phyloP scores from a whole-genome alignment of 2,113 vertebrate species.

The Aphyosemion australe region DNA sequence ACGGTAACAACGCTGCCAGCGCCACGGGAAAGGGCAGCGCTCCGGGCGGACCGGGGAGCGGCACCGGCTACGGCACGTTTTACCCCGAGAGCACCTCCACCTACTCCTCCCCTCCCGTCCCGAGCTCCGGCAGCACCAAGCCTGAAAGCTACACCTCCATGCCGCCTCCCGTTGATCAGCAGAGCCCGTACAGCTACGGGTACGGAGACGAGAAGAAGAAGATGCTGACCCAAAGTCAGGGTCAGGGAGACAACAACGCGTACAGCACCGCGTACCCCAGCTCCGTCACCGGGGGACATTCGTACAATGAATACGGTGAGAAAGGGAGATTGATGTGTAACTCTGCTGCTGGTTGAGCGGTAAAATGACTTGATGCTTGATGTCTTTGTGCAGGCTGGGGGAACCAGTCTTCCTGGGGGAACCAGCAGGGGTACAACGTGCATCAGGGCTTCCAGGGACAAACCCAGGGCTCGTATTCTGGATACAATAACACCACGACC shows the following conservation, averaged over 20 bases:
- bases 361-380: background rate
- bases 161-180: constrained; percentile 67
- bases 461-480: constrained; percentile 53
- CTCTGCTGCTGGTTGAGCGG: background rate
- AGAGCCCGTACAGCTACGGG: constrained; percentile 76
- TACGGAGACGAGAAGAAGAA: constrained; percentile 78
- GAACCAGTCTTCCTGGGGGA: constrained; percentile 58
- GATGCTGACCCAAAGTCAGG: constrained; percentile 63
- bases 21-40: background rate
- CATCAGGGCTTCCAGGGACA: constrained; percentile 57
- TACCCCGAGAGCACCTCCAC: constrained; percentile 61
- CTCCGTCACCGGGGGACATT: constrained; percentile 67
- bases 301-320: constrained; percentile 67
- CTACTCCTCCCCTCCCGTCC: constrained; percentile 45
- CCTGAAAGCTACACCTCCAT: constrained; percentile 61
- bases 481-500: constrained; percentile 47
- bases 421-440: constrained; percentile 44
- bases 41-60: background rate
- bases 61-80: constrained; percentile 66
- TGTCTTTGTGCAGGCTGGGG: constrained; percentile 58
- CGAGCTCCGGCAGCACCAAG: constrained; percentile 16
- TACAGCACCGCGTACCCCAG: constrained; percentile 76
- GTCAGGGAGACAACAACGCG: constrained; percentile 48
- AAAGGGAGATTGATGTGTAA: background rate
- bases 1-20: constrained; percentile 26